Evolutionary conservation across 2,888 invertebrate species (phyloP).

Genomic region (Lycaena phlaeas): DNA sequence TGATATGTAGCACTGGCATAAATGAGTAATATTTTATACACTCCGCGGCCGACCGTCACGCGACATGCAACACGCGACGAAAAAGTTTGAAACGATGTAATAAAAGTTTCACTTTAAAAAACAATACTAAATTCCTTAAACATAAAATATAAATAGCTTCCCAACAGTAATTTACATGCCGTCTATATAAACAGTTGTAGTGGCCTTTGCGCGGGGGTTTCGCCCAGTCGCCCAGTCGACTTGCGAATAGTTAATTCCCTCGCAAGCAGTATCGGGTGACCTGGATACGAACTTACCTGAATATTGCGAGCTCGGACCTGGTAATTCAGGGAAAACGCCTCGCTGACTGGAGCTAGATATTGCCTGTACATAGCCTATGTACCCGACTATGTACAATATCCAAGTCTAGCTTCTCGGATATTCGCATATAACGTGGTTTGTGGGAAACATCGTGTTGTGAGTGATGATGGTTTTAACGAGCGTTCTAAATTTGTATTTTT

Average conservation of each 20-base stretch:
- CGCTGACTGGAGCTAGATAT: slow-evolving; percentile 14
- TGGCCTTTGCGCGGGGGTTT: too few relatives aligned
- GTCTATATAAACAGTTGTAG: too few relatives aligned
- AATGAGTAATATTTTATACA: too few relatives aligned
- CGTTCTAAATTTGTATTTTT: too few relatives aligned
- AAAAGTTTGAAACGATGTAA: too few relatives aligned
- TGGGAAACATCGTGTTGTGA: neutral
- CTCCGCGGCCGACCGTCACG: too few relatives aligned
- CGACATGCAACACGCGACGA: too few relatives aligned
- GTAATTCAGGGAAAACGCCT: slow-evolving; percentile 28
- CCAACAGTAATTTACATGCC: too few relatives aligned
- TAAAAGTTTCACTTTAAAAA: too few relatives aligned
- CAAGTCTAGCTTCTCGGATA: neutral
- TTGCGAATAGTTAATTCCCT: slow-evolving; percentile 19
- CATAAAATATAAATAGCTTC: too few relatives aligned
- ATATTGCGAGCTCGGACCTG: slow-evolving; percentile 11
- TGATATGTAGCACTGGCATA: too few relatives aligned
- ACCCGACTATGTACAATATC: slow-evolving; percentile 9
- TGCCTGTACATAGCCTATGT: slow-evolving; percentile 7
- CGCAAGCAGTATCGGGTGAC: slow-evolving; percentile 16
- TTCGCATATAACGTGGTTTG: neutral
- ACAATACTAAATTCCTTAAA: too few relatives aligned
- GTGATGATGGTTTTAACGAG: neutral
- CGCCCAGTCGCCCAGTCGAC: slow-evolving; percentile 7
- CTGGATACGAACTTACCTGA: slow-evolving; percentile 10